Conservation (phyloP, 2,113 vertebrate species). For the Nycticryphes semicollaris region DNA sequence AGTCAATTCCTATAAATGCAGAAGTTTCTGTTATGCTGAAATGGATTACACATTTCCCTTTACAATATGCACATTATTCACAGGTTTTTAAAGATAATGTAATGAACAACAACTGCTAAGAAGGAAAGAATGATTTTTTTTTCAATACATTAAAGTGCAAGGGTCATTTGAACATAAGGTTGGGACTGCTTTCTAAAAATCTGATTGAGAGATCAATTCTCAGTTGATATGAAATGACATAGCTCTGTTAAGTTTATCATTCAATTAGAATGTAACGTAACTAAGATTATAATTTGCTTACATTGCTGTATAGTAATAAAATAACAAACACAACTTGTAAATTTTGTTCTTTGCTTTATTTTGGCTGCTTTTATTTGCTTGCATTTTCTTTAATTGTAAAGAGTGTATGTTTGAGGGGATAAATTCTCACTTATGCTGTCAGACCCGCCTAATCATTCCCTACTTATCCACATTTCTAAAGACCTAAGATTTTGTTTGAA, state of each 20-base stretch:
- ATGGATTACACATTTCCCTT: slow-evolving; percentile 16
- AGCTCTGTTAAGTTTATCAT: neutral
- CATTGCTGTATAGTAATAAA: slow-evolving; percentile 15
- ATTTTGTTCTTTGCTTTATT: slow-evolving; percentile 31
- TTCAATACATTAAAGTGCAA: neutral
- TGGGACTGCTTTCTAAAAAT: neutral
- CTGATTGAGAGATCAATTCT: neutral
- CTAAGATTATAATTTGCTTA: slow-evolving; percentile 20
- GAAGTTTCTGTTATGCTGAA: slow-evolving; percentile 29
- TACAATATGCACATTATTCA: slow-evolving; percentile 1
- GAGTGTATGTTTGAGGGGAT: neutral
- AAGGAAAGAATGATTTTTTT: neutral
- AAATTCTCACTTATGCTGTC: slow-evolving; percentile 27
- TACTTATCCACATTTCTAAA: slow-evolving; percentile 48
- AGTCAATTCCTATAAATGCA: slow-evolving; percentile 42
- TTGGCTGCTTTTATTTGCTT: slow-evolving; percentile 27
- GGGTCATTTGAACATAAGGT: neutral
- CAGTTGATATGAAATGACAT: neutral
- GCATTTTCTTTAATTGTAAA: slow-evolving; percentile 32
- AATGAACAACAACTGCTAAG: slow-evolving; percentile 23
- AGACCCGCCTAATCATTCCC: slow-evolving; percentile 33
- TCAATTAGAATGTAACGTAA: slow-evolving; percentile 32
- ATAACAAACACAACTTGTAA: neutral
- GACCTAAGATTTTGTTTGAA: slow-evolving; percentile 24
- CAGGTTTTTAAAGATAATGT: slow-evolving; percentile 19